A percentile compares a stretch with the other conserved stretches of the same genome.
Evolutionary conservation across 2,797 vertebrate genomes (phyloP).

Genomic region (Ibycter americanus): DNA sequence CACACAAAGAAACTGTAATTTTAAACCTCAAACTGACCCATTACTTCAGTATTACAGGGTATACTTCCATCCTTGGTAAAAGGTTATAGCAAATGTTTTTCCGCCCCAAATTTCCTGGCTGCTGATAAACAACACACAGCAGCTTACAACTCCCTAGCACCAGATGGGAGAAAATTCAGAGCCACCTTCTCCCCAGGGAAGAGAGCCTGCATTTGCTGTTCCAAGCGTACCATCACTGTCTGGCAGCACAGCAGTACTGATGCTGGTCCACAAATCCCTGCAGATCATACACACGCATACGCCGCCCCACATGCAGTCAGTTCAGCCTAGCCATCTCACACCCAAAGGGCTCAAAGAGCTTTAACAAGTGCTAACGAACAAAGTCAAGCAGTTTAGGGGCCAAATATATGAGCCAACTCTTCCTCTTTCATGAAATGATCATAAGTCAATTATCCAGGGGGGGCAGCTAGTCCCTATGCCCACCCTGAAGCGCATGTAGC

Average conservation of each 20-base stretch:
- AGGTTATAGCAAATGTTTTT: not conserved
- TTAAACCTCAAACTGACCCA: not conserved
- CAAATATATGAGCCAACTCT: not conserved
- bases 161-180: not conserved
- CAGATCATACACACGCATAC: not conserved
- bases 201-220: not conserved
- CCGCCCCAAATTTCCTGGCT: not conserved
- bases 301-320: accelerated
- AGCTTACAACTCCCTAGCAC: not conserved
- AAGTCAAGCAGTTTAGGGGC: not conserved
- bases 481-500: not conserved
- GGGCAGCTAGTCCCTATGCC: not conserved
- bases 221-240: not conserved
- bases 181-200: not conserved
- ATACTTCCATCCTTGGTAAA: not conserved
- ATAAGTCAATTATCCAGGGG: not conserved
- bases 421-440: not conserved
- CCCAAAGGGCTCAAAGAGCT: not conserved
- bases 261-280: not conserved
- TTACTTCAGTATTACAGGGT: not conserved
- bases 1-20: not conserved
- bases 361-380: not conserved
- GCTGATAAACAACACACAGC: not conserved
- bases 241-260: not conserved
- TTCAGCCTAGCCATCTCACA: not conserved